Conservation (phyloP, 2,113 vertebrate genomes). For the Crotalus viridis region DNA sequence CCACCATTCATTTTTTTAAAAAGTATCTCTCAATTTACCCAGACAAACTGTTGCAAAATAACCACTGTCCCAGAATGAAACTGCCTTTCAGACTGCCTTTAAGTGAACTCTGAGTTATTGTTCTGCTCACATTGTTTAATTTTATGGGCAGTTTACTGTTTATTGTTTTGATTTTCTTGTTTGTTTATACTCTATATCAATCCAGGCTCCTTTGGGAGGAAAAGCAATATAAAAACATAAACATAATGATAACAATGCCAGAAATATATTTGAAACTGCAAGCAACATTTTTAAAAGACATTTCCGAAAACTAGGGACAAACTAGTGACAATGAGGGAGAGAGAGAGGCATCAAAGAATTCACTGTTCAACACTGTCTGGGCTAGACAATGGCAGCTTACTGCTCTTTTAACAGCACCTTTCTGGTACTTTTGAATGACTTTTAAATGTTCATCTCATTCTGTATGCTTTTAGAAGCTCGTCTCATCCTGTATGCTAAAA, state of each 20-base stretch:
- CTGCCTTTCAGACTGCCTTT: background rate
- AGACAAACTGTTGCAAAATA: background rate
- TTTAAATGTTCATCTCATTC: background rate
- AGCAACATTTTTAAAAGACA: background rate
- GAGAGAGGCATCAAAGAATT: background rate
- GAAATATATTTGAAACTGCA: background rate
- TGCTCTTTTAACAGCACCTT: background rate
- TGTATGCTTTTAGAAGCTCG: background rate
- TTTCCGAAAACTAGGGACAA: background rate
- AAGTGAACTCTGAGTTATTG: background rate
- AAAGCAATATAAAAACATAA: background rate
- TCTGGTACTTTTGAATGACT: background rate
- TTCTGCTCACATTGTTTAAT: background rate
- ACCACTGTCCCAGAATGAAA: background rate
- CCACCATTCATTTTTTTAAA: background rate
- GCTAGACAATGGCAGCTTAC: background rate
- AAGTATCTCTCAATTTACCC: background rate
- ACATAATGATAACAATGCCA: background rate
- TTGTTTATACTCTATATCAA: background rate
- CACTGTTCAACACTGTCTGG: background rate
- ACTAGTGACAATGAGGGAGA: background rate
- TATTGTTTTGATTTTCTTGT: background rate
- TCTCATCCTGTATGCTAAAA: constrained; percentile 19
- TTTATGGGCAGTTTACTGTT: background rate
- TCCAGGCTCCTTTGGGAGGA: background rate